phyloP scores from a whole-genome alignment of 1,140 invertebrate genomes.

The Pissodes strobi region DNA sequence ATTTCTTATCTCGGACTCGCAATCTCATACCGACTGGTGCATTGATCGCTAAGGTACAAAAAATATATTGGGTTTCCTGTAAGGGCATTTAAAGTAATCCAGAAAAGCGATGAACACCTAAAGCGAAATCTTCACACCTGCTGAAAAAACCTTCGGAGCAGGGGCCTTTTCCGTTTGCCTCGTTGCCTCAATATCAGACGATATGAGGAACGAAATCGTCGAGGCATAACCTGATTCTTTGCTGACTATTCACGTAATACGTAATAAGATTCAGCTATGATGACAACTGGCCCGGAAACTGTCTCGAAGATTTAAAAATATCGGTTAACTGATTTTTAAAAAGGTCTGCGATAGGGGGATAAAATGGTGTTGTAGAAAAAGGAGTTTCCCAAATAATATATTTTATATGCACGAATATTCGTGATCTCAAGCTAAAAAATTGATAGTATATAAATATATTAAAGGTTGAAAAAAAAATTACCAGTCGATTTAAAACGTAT shows the following conservation, averaged over 20 bases:
- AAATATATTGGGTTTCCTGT: neutral
- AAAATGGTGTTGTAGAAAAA: too few species aligned
- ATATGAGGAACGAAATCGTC: conserved; percentile 13
- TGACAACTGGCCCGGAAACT: conserved; percentile 14
- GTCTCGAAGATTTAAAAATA: neutral
- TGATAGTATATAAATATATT: too few species aligned
- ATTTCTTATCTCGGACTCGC: too few species aligned
- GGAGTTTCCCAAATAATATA: too few species aligned
- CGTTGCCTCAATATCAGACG: conserved; percentile 2
- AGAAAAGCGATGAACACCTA: conserved; percentile 10
- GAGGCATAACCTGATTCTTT: conserved; percentile 6
- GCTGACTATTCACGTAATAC: conserved; percentile 17
- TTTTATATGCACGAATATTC: too few species aligned
- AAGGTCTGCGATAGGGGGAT: too few species aligned
- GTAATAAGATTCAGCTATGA: neutral
- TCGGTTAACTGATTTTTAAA: too few species aligned
- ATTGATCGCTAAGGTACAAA: too few species aligned
- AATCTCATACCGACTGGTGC: too few species aligned
- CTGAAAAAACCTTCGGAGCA: conserved; percentile 10
- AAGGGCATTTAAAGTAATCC: conserved; percentile 4
- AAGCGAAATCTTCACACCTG: conserved; percentile 12
- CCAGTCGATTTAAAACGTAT: too few species aligned
- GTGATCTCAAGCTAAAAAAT: too few species aligned
- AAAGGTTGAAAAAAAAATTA: too few species aligned
- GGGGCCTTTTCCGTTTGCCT: conserved; percentile 3